A percentile compares a stretch with the other conserved stretches of the same genome.
phyloP scores from a whole-genome alignment of 2,888 invertebrate species.

The Zygothrica quintamaculata region DNA sequence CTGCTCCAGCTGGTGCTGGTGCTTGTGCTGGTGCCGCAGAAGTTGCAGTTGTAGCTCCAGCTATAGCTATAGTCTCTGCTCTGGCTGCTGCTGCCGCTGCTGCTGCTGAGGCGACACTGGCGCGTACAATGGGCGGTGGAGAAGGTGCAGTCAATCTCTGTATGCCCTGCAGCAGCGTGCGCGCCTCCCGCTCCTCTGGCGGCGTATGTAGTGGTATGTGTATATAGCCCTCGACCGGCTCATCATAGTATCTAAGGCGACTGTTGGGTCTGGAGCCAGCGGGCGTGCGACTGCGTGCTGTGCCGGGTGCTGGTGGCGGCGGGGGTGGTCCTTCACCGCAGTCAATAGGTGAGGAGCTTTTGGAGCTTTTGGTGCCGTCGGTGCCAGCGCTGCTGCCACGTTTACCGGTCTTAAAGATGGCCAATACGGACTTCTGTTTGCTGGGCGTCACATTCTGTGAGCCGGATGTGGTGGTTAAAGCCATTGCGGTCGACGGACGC shows the following conservation, averaged over 20 bases:
- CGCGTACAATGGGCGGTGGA: constrained; percentile 59
- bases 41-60: neutral
- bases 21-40: constrained; percentile 7
- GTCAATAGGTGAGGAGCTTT: constrained; percentile 84
- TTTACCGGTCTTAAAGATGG: constrained; percentile 87
- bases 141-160: constrained; percentile 76
- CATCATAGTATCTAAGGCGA: constrained; percentile 87
- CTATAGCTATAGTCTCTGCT: no score
- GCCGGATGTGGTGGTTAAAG: constrained; percentile 40
- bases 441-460: constrained; percentile 86
- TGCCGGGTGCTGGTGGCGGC: constrained; percentile 57
- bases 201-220: constrained; percentile 91
- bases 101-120: constrained; percentile 11
- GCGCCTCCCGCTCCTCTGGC: constrained; percentile 87
- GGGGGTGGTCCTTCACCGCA: constrained; percentile 66
- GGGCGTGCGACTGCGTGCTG: constrained; percentile 84
- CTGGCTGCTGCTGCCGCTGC: constrained; percentile 39
- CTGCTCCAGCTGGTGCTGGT: constrained; percentile 15
- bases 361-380: constrained; percentile 82
- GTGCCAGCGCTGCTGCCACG: constrained; percentile 83
- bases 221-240: constrained; percentile 87
- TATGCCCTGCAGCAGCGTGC: constrained; percentile 80
- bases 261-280: constrained; percentile 82
- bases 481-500: constrained; percentile 81
- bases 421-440: constrained; percentile 88